Percentiles rank a stretch among this genome's conserved stretches.
Evolutionary conservation across 1,140 invertebrate genomes (phyloP).

Genomic region (Chrysomallon squamiferum): DNA sequence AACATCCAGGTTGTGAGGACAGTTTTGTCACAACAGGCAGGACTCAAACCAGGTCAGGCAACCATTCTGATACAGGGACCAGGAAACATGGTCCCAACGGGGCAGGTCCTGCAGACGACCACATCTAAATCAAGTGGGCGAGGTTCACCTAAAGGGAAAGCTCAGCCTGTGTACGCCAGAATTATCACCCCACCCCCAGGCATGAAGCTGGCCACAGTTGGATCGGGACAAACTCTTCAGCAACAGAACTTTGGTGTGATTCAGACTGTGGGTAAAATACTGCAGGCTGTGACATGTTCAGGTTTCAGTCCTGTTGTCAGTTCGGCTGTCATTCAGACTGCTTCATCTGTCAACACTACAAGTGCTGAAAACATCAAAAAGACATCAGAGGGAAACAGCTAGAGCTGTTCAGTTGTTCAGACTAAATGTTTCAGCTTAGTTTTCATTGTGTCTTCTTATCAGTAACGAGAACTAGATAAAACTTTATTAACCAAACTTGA

Average conservation of each 20-base stretch:
- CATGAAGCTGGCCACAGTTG: slow-evolving; percentile 41
- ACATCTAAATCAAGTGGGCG: slow-evolving; percentile 31
- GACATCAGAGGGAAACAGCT: too few relatives aligned
- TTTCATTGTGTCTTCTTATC: too few relatives aligned
- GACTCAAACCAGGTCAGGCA: slow-evolving; percentile 48
- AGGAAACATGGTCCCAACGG: slow-evolving; percentile 34
- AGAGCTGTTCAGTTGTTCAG: too few relatives aligned
- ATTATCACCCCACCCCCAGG: slow-evolving; percentile 58
- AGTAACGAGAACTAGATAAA: too few relatives aligned
- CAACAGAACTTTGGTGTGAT: slow-evolving; percentile 24
- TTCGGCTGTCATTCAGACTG: slow-evolving; percentile 1
- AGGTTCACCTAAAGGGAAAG: slow-evolving; percentile 47
- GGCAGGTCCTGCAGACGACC: slow-evolving; percentile 34
- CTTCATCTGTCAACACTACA: too few relatives aligned
- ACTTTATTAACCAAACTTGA: too few relatives aligned
- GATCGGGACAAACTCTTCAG: slow-evolving; percentile 14
- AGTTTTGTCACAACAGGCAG: slow-evolving; percentile 47
- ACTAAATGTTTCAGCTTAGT: too few relatives aligned
- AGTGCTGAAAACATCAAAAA: too few relatives aligned
- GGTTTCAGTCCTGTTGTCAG: slow-evolving; percentile 2
- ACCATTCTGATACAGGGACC: slow-evolving; percentile 50
- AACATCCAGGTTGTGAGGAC: slow-evolving; percentile 56
- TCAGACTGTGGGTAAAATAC: slow-evolving; percentile 45
- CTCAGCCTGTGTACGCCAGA: slow-evolving; percentile 56
- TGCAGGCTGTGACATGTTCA: slow-evolving; percentile 13